Evolutionary conservation across 2,888 invertebrate genomes (phyloP), one percentile per base, ranked within the genome.

Genomic region (Adineta ricciae): DNA sequence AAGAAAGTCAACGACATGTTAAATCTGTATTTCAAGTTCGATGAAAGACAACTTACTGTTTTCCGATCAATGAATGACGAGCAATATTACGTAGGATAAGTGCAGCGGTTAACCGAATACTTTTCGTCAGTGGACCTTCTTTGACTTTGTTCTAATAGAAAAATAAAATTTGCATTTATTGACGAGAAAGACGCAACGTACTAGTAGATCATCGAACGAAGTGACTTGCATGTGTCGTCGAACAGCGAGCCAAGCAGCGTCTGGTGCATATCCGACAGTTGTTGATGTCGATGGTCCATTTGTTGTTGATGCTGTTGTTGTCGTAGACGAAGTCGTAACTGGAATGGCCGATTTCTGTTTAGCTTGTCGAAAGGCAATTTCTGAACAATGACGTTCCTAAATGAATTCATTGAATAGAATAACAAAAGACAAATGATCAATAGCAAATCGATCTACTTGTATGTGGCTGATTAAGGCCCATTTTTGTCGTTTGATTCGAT

Each of bases 91-190:
- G 94, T 89, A 99, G 93, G 90, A 98, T 97, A 84, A 99, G 93
- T 87, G 97, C 96, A 87, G 97, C 95, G 83, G 99, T 98, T 88
- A 99, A 92, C 87, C 99, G 93, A 91, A 99, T 97, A 91, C 98
- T 98, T 92, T 98, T 98, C 84, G 99, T 98, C 83, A 99, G 97
- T 83, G 98, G 98, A 78, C 98, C 98, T 92, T 99, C 98, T 90
- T 96, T 96, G 90, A 96, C 96, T 91, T 98, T 97, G 96, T 96
- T 91, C 56, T 92, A 91, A 88, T 88, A 64, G 56, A 87, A 83
- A 85, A 54, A n/a, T n/a, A n/a, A n/a, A n/a, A n/a, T n/a, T n/a
- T n/a, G n/a, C n/a, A n/a, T n/a, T n/a, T n/a, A n/a, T n/a, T n/a
- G n/a, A n/a, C n/a, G n/a, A n/a, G n/a, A n/a, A n/a, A n/a, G n/a